Base-by-base conservation (phyloP, 2,888 invertebrate species). In the Drosophila nr. perissopoda region DNA sequence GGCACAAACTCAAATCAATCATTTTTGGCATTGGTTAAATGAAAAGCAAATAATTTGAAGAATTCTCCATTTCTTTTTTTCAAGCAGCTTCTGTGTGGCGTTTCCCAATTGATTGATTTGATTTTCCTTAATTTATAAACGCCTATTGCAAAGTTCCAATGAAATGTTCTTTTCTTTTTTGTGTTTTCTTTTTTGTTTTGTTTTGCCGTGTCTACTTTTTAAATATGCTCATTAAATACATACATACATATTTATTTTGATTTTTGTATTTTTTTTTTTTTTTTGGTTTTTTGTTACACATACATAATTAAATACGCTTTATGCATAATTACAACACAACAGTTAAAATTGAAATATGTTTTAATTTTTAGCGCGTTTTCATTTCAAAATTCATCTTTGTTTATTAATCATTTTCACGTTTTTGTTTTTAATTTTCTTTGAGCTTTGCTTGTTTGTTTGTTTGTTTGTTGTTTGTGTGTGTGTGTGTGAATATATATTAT, bases 271-370 rank as follows among this genome's bases (percentile, higher is more conserved):
- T 69, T 49, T 63, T 34, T 51, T 34, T 51, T 33, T 76, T 74
- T 63, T 60, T 69, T 31, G 31, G 31, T 61, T 75, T 74, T 78
- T 78, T 82, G 66, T 78, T 83, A 80, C 82, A 90, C 83, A 90
- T 86, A 84, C 86, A 90, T 90, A 89, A 89, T 89, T 74, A 80
- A 82, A 80, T 87, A 90, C 76, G 79, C 76, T 78, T 87, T 87
- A 85, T 82, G 83, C 90, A 81, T 87, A 81, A 89, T 88, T 86
- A 89, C 91, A 90, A 91, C 89, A 89, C 89, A 89, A 90, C 86
- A 91, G 76, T 90, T 84, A 82, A 90, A 90, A 79, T 87, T 90
- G 76, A 83, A 80, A 86, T 89, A 87, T 76, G 63, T 73, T 72
- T 80, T 66, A 73, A 76, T 73, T 71, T 70, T 70, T 74, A 80